These are phyloP conservation scores for Gymnodraco acuticeps DNA, from an alignment of 2,797 vertebrate genomes.

Conservation along the genomic window DNA sequence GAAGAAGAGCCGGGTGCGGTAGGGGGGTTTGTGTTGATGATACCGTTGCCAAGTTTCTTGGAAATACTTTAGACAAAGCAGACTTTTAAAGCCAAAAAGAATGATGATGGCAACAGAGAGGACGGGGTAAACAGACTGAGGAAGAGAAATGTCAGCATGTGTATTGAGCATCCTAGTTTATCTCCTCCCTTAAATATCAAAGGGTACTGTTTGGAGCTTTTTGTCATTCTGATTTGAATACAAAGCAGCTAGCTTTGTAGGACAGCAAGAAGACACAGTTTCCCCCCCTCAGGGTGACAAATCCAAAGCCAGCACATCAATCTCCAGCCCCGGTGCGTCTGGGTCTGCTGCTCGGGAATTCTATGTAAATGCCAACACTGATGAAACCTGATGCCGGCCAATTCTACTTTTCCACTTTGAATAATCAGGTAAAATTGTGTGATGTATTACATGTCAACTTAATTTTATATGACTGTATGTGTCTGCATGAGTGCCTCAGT, in stretches of 20 bases:
- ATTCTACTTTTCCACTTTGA: conserved; percentile 62
- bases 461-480: conserved; percentile 56
- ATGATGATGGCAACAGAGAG: conserved; percentile 19
- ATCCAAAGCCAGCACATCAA: conserved; percentile 60
- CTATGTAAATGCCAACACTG: conserved; percentile 39
- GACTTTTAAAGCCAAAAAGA: conserved; percentile 42
- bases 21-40: not conserved
- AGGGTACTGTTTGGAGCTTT: conserved; percentile 47
- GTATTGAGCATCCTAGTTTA: conserved; percentile 40
- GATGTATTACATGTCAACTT: conserved; percentile 67
- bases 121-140: conserved; percentile 24
- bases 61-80: conserved; percentile 42
- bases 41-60: conserved; percentile 26
- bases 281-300: conserved; percentile 54
- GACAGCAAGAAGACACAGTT: conserved; percentile 51
- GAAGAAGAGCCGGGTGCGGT: conserved; percentile 3
- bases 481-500: conserved; percentile 47
- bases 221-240: conserved; percentile 62
- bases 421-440: conserved; percentile 69
- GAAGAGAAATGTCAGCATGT: conserved; percentile 38
- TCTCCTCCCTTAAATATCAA: conserved; percentile 56
- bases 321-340: conserved; percentile 33
- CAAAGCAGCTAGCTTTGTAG: conserved; percentile 56
- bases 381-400: conserved; percentile 56
- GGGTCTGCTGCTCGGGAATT: conserved; percentile 52